Evolutionary conservation across 2,888 invertebrate genomes (phyloP).

Genomic region (Eristalis pertinax): DNA sequence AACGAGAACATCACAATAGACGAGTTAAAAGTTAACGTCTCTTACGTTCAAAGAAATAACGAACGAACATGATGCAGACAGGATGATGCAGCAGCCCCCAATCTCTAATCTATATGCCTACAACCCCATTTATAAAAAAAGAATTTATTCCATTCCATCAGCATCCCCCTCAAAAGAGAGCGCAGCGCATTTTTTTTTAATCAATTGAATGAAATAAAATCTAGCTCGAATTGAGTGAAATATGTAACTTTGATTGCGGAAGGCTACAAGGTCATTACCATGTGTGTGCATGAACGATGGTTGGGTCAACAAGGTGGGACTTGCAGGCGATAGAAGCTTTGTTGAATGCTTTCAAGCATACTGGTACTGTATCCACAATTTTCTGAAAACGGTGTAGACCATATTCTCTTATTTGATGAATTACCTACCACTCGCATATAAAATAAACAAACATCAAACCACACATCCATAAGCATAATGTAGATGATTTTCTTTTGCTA

Average conservation of each 20-base stretch:
- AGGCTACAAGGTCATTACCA: neutral
- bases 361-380: too few relatives aligned
- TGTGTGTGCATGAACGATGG: neutral
- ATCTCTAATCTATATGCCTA: too few relatives aligned
- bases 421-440: neutral
- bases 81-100: too few relatives aligned
- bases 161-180: neutral
- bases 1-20: too few relatives aligned
- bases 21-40: too few relatives aligned
- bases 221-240: neutral
- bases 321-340: neutral
- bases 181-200: neutral
- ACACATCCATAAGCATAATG: neutral
- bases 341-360: neutral
- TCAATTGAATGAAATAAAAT: neutral
- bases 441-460: slow-evolving; percentile 24
- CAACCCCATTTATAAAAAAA: neutral
- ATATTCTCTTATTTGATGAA: neutral
- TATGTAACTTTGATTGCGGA: neutral
- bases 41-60: neutral
- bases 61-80: neutral
- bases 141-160: neutral
- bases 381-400: neutral
- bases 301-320: neutral
- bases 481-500: slow-evolving; percentile 15